Evolutionary conservation across 2,113 vertebrate species (phyloP), one percentile per base, ranked within the genome.

Genomic region (Catharus minimus): DNA sequence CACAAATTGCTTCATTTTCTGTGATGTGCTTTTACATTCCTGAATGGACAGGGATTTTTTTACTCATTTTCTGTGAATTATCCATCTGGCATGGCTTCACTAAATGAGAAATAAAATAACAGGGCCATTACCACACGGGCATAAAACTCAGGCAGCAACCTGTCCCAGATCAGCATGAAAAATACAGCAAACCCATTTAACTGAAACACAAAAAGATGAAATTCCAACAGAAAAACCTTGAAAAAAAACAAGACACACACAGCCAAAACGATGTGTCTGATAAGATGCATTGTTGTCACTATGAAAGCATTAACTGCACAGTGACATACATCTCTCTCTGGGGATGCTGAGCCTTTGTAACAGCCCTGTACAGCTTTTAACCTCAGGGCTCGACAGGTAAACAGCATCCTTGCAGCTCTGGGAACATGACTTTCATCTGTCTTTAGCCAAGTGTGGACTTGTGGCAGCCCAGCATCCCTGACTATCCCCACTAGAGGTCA

Each of bases 401-500:
- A 44, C 3, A 47, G 47, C 0, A 80, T 30, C 30, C 39, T 36
- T 36, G 41, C 27, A 74, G 61, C 82, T 77, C 43, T 39, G 68
- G 65, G 62, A 73, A n/a, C 46, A n/a, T 15, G 19, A 69, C 20
- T 88, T 46, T 10, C 4, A 23, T 30, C 57, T 85, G 43, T 43
- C 65, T 55, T 47, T 6, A 82, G 49, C 65, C 15, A 46, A 57
- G 28, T 1, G 5, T 6, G 76, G 43, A 27, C 36, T 30, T 81
- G 39, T 4, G 52, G 10, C 13, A 86, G 67, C 13, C 33, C 74
- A 33, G 83, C 57, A 53, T 32, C 91, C 55, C 86, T 86, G 81
- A 15, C 74, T 75, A 18, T 88, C 83, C 89, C 94, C 92, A 83
- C 91, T 90, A 91, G 91, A 90, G 91, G 93, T 94, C 95, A 94